Conservation (phyloP, 2,113 vertebrate genomes). For the Lucifuga dentata region DNA sequence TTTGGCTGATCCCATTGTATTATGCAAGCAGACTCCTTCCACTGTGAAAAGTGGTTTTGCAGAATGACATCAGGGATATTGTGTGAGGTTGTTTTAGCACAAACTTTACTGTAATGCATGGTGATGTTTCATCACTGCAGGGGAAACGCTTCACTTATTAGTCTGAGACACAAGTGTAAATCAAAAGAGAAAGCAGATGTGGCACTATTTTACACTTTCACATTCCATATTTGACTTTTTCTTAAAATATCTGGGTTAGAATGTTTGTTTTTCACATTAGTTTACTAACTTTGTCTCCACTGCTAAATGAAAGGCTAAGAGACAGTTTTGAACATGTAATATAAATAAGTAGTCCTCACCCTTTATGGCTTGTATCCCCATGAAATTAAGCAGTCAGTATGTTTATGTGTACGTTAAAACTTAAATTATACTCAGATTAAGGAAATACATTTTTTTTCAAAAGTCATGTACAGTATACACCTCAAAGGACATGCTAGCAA, state of each 20-base stretch:
- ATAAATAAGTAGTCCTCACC: too few species aligned
- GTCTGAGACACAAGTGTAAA: conserved; percentile 11
- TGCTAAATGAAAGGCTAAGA: background rate
- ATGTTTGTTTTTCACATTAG: conserved; percentile 15
- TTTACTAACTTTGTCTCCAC: conserved; percentile 3
- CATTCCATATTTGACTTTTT: conserved; percentile 32
- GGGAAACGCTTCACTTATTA: conserved; percentile 28
- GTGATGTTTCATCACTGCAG: conserved; percentile 45
- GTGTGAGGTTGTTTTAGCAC: conserved; percentile 25
- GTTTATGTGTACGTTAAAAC: too few species aligned
- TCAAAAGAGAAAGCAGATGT: conserved; percentile 14
- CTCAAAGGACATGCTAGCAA: too few species aligned
- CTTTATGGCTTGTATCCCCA: too few species aligned
- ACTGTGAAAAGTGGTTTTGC: conserved; percentile 28
- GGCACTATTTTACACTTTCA: conserved; percentile 15
- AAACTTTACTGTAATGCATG: background rate
- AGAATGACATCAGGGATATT: conserved; percentile 46
- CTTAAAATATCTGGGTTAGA: conserved; percentile 7
- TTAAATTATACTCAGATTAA: too few species aligned
- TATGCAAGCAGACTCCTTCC: conserved; percentile 38
- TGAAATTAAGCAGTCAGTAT: too few species aligned
- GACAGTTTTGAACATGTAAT: background rate
- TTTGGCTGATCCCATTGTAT: conserved; percentile 14
- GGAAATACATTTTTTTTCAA: too few species aligned
- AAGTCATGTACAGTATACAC: too few species aligned